Evolutionary conservation across 2,888 invertebrate genomes (phyloP), one percentile per base, ranked within the genome.

Genomic region (Sepioteuthis lessoniana): DNA sequence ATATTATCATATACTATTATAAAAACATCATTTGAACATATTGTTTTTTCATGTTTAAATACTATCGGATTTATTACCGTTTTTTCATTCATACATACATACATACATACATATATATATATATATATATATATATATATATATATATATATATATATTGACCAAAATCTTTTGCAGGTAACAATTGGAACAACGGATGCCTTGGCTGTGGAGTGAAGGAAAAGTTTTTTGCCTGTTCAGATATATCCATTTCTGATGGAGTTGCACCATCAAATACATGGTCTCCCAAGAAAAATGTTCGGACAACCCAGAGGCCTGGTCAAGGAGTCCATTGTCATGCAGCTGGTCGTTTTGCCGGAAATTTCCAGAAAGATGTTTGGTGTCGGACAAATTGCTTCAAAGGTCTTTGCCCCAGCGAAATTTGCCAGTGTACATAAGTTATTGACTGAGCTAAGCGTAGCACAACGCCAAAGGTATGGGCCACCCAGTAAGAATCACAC

Each of bases 281-380:
- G 42, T 1, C 90, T 3, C 90, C 42, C 16, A 97, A 97, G 28
- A 1, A 21, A 7, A 16, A 38, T 91, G 31, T 2, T 38, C 91
- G 91, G 28, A 28, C 35, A 3, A 91, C 91, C 42, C 91, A 91
- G 42, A 21, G 91, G n/a, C 91, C 91, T 25, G 91, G 91, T 3
- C 91, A 91, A 37, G 91, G 91, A 13, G 42, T 91, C 91, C 91
- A 91, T 46, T 91, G 91, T 31, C 91, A 91, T 35, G 91, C 91
- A 38, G 42, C 13, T 28, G 91, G 91, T 5, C 38, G 42, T 42
- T 91, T 38, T 28, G 91, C 91, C 19, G 91, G 91, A 91, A 91
- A 91, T 35, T 91, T 91, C 91, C 91, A 38, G 91, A 91, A 91
- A 91, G 91, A 91, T n/a, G 91, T 91, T n/a, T 91, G 91, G 91